Evolutionary conservation across 2,888 invertebrate genomes (phyloP), one percentile per base, ranked within the genome.

Genomic region (Busseola fusca): DNA sequence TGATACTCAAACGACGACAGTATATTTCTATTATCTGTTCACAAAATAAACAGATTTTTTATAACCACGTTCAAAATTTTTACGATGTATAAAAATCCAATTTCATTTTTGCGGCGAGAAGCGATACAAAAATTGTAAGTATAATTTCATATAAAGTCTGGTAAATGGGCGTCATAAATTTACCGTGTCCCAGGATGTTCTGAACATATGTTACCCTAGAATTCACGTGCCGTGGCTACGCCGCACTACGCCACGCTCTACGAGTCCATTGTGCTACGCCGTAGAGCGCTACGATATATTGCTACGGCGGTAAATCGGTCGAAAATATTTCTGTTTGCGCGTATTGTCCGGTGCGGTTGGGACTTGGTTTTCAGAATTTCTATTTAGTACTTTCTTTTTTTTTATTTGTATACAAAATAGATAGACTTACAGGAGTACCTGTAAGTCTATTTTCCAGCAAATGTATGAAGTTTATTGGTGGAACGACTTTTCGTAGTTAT

Each of bases 221-320:
- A 63, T 79, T 86, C 80, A 79, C 83, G 85, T 86, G 76, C 74
- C 76, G 85, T 82, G 78, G 84, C 84, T 83, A 84, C 85, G 80
- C 69, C 72, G 81, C 84, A 79, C 77, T 84, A 84, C 86, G 82
- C 69, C 80, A 81, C 83, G 87, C 78, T 84, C 89, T 86, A 86
- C 88, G 87, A 83, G 85, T 82, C 85, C 83, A 89, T 88, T 89
- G 89, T 88, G 87, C 90, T 90, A 90, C 91, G 87, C 72, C 86
- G 89, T 88, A 89, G 87, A 71, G 74, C 74, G 86, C 85, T 87
- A 86, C 85, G 85, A 87, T 84, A 86, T 85, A 88, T 88, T 82
- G 83, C 84, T 86, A 86, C 86, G 81, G 81, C 82, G 84, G 82
- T 84, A 86, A 84, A 87, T 87, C 83, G 83, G 80, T 82, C 81